A percentile compares a stretch with the other conserved stretches of the same genome.
Evolutionary conservation across 2,888 invertebrate species (phyloP).

Genomic region (Euclidia mi): DNA sequence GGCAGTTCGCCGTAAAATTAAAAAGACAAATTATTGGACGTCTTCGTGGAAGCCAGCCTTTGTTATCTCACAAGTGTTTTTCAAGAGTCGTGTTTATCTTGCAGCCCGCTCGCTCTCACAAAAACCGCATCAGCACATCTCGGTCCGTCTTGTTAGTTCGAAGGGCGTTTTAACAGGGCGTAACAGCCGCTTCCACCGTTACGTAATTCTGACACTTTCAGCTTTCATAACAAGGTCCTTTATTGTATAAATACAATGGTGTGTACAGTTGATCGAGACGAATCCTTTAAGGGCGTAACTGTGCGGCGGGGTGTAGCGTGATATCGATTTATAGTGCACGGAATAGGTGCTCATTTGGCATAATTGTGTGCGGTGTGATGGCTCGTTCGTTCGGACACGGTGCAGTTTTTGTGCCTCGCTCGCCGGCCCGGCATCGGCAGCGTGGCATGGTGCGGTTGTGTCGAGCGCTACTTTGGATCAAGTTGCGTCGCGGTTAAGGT

Average conservation of each 20-base stretch:
- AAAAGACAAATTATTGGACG: slow-evolving; percentile 90
- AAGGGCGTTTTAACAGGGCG: slow-evolving; percentile 86
- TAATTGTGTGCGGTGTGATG: slow-evolving; percentile 84
- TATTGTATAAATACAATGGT: slow-evolving; percentile 79
- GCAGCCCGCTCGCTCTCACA: slow-evolving; percentile 72
- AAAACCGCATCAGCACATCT: slow-evolving; percentile 74
- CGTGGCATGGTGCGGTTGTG: too few species aligned
- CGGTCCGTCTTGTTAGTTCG: slow-evolving; percentile 85
- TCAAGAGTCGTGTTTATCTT: slow-evolving; percentile 87
- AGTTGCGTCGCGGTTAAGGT: slow-evolving; percentile 66
- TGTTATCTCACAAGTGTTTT: slow-evolving; percentile 90
- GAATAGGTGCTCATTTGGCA: slow-evolving; percentile 87
- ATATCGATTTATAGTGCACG: slow-evolving; percentile 86
- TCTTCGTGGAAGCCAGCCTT: slow-evolving; percentile 89
- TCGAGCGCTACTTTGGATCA: slow-evolving; percentile 73
- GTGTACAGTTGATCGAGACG: slow-evolving; percentile 73
- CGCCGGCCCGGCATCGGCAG: too few species aligned
- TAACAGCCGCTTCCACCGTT: slow-evolving; percentile 86
- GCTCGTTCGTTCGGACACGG: slow-evolving; percentile 81
- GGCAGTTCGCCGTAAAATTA: slow-evolving; percentile 89
- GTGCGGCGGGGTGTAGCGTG: slow-evolving; percentile 75
- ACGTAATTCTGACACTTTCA: slow-evolving; percentile 88
- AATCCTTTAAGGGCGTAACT: slow-evolving; percentile 86
- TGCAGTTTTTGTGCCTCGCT: slow-evolving; percentile 65
- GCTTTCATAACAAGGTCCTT: slow-evolving; percentile 87